Base-by-base conservation (phyloP, 2,888 invertebrate genomes). In the Ormyrus thymus region DNA sequence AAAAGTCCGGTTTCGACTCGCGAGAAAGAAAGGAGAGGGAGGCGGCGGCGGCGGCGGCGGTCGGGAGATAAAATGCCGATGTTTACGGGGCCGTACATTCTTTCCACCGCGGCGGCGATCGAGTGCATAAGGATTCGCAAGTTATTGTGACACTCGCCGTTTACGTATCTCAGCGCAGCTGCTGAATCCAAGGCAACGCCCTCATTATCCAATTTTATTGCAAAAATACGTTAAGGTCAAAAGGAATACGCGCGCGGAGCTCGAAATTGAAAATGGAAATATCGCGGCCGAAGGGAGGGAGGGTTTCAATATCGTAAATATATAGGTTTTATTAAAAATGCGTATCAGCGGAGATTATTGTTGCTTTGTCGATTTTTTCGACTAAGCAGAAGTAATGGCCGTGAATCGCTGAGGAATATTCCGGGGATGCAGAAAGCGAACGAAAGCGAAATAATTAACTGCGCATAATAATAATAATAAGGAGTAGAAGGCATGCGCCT, bases 11-110 rank as follows among this genome's bases (percentile, higher is more conserved):
- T 76, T 76, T 69, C 53, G 64, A 68, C 64, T 76, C n/a, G 11
- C 69, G 55, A 55, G 72, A 65, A 69, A 62, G 71, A 73, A 70
- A 43, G 43, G 65, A 58, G 59, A 53, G 46, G 66, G 29, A 50
- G 53, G 45, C 15, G 51, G 50, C 8, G 59, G 76, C 11, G 43
- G 68, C 46, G n/a, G 50, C 82, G 79, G 83, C 82, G 81, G 29
- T 29, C 82, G 82, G 77, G 83, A 85, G 83, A 86, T 86, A 86
- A 86, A 86, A 85, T 84, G 84, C 82, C 84, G 81, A 85, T 86
- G 84, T 86, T 86, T 85, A 85, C 84, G 84, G 83, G 84, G 83
- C 84, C 83, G 84, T 84, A 83, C 82, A 79, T 83, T 83, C 82
- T 83, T 80, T 81, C 64, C 76, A 59, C 79, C 66, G 78, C n/a